phyloP scores from a whole-genome alignment of 2,797 vertebrate species.

The Pteropus rufus region DNA sequence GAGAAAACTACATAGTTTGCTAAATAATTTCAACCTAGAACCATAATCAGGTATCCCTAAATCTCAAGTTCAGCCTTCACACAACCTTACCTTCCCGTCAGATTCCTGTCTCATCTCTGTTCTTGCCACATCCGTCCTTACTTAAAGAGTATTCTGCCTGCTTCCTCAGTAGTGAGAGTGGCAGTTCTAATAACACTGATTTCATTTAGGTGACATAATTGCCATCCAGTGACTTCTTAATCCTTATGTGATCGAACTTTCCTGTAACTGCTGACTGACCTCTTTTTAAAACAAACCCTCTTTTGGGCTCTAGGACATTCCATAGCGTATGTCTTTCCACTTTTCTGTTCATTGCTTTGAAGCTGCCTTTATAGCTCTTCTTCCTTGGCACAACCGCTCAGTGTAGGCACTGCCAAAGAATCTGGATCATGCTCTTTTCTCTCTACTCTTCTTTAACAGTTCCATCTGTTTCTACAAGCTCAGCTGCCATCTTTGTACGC shows the following conservation, averaged over 20 bases:
- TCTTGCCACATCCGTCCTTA: neutral
- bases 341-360: neutral
- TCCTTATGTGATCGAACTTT: neutral
- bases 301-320: neutral
- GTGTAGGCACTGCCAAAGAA: neutral
- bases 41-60: neutral
- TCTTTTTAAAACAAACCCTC: neutral
- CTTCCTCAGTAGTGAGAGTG: neutral
- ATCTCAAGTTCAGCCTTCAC: neutral
- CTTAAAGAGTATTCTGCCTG: neutral
- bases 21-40: neutral
- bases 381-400: neutral
- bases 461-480: neutral
- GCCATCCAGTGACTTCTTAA: neutral
- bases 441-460: neutral
- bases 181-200: neutral
- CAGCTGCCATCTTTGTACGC: neutral
- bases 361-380: neutral
- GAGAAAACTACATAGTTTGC: neutral
- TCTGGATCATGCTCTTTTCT: neutral
- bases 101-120: neutral
- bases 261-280: neutral
- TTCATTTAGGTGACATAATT: neutral
- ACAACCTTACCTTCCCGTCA: neutral
- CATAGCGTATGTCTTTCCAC: neutral